Evolutionary conservation across 2,797 vertebrate genomes (phyloP).

Genomic region (Champsocephalus gunnari): DNA sequence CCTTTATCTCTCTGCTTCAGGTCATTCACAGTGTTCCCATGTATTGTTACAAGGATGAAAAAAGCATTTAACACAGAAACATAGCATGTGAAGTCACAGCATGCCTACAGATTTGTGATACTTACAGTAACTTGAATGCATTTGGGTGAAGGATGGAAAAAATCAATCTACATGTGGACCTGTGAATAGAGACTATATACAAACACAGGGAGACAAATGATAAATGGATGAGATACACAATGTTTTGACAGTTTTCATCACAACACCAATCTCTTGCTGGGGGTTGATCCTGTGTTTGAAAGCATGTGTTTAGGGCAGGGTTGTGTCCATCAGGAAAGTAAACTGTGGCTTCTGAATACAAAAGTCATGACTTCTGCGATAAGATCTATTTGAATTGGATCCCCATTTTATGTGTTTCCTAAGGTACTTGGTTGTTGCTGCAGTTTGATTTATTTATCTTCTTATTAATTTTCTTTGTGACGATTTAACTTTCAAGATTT

Average conservation of each 20-base stretch:
- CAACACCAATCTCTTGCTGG: neutral
- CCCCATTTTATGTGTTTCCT: neutral
- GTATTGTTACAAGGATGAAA: slow-evolving; percentile 61
- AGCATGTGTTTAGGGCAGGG: neutral
- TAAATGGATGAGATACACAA: neutral
- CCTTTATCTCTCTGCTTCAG: slow-evolving; percentile 68
- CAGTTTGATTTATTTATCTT: neutral
- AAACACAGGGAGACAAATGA: neutral
- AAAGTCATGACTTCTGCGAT: slow-evolving; percentile 26
- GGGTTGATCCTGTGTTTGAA: neutral
- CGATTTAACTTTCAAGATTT: neutral
- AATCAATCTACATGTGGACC: neutral
- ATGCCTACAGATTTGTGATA: slow-evolving; percentile 19
- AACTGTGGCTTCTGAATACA: slow-evolving; percentile 12
- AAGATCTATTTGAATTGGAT: slow-evolving; percentile 43
- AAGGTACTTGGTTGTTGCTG: neutral
- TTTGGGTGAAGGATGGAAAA: neutral
- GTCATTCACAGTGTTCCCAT: slow-evolving; percentile 68
- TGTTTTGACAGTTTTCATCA: neutral
- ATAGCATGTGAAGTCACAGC: slow-evolving; percentile 30
- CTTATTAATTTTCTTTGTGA: neutral
- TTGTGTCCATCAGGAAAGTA: slow-evolving; percentile 45
- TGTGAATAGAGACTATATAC: neutral
- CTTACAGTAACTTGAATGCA: slow-evolving; percentile 15
- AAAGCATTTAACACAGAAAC: slow-evolving; percentile 30